Percentiles rank a stretch among this genome's conserved stretches.
Evolutionary conservation across 2,888 invertebrate genomes (phyloP).

Genomic region (Zygothrica quintamaculata): DNA sequence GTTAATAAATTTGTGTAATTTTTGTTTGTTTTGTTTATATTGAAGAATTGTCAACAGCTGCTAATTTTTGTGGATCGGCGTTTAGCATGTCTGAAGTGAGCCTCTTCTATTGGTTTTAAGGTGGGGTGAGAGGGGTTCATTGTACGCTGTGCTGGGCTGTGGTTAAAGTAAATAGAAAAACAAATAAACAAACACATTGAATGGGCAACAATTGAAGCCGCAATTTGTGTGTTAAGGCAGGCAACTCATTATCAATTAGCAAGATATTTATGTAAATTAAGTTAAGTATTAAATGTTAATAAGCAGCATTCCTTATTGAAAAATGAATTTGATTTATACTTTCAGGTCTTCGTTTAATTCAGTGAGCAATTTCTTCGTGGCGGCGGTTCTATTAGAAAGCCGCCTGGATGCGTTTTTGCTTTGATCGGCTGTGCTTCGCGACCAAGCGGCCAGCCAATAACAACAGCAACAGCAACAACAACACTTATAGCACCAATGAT

Average conservation of each 20-base stretch:
- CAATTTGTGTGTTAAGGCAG: conserved; percentile 19
- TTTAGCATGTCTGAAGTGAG: conserved; percentile 45
- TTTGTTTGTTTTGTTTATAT: conserved; percentile 10
- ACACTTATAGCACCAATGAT: conserved; percentile 47
- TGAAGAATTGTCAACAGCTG: conserved; percentile 15
- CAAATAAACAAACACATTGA: conserved; percentile 12
- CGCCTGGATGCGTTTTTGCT: conserved; percentile 96
- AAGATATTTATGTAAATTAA: conserved; percentile 11
- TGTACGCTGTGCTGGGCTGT: neutral
- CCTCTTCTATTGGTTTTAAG: conserved; percentile 41
- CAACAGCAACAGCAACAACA: conserved; percentile 36
- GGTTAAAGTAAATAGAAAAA: conserved; percentile 24
- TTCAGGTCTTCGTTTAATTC: conserved; percentile 72
- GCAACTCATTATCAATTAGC: conserved; percentile 49
- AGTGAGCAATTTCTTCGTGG: conserved; percentile 70
- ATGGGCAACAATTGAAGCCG: conserved; percentile 28
- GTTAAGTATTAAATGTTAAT: conserved; percentile 16
- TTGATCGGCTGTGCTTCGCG: conserved; percentile 95
- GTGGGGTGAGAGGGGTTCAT: conserved; percentile 9
- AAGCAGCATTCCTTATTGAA: conserved; percentile 5
- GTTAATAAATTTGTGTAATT: neutral
- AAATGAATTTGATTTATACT: no score
- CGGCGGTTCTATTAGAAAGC: conserved; percentile 84
- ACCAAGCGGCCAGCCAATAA: conserved; percentile 90
- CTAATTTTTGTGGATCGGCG: conserved; percentile 50